Conservation (phyloP, 2,113 vertebrate species). For the Lamprotornis superbus region DNA sequence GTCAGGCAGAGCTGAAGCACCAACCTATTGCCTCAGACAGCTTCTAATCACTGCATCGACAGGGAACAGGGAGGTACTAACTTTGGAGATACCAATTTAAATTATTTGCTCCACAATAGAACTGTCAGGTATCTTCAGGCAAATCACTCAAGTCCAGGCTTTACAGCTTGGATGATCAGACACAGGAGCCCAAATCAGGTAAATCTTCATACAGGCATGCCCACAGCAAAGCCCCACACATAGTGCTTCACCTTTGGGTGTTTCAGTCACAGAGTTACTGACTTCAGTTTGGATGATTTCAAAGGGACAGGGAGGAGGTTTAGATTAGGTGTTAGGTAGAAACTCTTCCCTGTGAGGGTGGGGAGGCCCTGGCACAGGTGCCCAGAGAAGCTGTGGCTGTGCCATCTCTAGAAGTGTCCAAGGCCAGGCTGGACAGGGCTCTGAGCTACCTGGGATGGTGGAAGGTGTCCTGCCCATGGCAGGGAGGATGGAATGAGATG, state of each 20-base stretch:
- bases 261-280: background rate
- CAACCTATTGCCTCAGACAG: background rate
- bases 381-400: background rate
- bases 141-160: background rate
- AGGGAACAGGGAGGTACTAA: background rate
- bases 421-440: background rate
- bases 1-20: background rate
- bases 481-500: background rate
- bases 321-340: background rate
- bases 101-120: background rate
- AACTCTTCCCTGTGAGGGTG: background rate
- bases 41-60: background rate
- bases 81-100: background rate
- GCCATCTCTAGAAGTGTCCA: background rate
- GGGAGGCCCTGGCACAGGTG: background rate
- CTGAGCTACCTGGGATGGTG: rapidly evolving
- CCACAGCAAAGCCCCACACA: background rate
- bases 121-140: background rate
- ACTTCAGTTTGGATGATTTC: background rate
- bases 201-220: background rate
- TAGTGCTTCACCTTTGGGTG: background rate
- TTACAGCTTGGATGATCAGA: background rate
- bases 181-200: background rate
- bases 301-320: background rate
- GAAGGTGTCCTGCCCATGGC: background rate